Percentiles rank a stretch among this genome's conserved stretches.
Evolutionary conservation across 1,140 invertebrate species (phyloP).

Genomic region (Trypoxylus dichotomus): DNA sequence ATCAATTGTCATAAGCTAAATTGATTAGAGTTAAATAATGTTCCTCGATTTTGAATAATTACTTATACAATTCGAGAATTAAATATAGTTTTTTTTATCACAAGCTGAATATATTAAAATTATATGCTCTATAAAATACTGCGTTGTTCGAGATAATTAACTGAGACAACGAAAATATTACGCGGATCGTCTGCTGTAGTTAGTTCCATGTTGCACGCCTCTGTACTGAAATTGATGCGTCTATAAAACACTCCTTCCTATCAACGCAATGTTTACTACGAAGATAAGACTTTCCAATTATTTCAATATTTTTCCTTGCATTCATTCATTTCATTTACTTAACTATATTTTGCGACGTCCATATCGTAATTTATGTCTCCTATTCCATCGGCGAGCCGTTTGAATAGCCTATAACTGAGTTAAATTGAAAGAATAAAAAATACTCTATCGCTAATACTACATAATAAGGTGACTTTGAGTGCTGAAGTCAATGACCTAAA

Average conservation of each 20-base stretch:
- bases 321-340: slow-evolving; percentile 7
- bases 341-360: background rate
- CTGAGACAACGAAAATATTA: no score
- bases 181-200: no score
- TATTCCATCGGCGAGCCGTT: background rate
- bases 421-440: slow-evolving; percentile 4
- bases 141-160: no score
- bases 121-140: no score
- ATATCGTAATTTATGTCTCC: background rate
- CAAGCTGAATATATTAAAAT: no score
- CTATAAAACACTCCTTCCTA: background rate
- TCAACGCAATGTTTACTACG: background rate
- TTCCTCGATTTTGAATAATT: no score
- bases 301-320: background rate
- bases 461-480: background rate
- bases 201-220: background rate
- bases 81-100: no score
- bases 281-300: slow-evolving; percentile 7
- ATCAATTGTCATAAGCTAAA: no score
- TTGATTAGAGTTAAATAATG: no score
- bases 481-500: background rate
- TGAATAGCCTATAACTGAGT: background rate
- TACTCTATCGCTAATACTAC: background rate
- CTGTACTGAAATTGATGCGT: background rate
- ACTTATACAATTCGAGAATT: no score